phyloP scores from a whole-genome alignment of 2,797 vertebrate species.

The Halcyon badia region DNA sequence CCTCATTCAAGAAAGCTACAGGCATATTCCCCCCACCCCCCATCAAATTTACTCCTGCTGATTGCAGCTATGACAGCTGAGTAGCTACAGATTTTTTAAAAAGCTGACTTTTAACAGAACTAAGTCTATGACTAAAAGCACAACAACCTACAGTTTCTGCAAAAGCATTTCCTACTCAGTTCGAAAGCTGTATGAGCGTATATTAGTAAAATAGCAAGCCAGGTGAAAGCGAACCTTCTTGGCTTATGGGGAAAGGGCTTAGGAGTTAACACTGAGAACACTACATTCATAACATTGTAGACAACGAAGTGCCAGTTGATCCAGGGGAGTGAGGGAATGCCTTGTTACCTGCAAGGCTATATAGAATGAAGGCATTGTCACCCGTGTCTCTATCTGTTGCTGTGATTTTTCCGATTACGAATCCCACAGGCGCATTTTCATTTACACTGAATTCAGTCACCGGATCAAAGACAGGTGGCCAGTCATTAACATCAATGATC shows the following conservation, averaged over 20 bases:
- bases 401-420: slow-evolving; percentile 60
- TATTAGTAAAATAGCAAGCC: not conserved
- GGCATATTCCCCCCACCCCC: not conserved
- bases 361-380: slow-evolving; percentile 73
- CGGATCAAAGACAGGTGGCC: slow-evolving; percentile 58
- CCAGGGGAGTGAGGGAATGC: not conserved
- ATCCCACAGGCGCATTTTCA: slow-evolving; percentile 55
- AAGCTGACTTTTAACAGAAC: not conserved
- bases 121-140: not conserved
- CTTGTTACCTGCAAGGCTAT: slow-evolving; percentile 66
- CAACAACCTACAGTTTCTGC: not conserved
- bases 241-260: not conserved
- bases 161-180: not conserved
- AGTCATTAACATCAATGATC: slow-evolving; percentile 70
- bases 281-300: not conserved
- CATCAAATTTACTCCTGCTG: not conserved
- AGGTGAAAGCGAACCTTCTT: not conserved
- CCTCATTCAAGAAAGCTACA: not conserved
- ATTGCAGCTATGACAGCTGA: not conserved
- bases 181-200: not conserved
- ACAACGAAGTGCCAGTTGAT: not conserved
- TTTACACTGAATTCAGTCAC: slow-evolving; percentile 34
- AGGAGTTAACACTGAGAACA: not conserved
- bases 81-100: not conserved
- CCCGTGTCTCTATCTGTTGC: slow-evolving; percentile 67